Evolutionary conservation across 2,888 invertebrate species (phyloP).

Genomic region (Eumacrocentrus americanus): DNA sequence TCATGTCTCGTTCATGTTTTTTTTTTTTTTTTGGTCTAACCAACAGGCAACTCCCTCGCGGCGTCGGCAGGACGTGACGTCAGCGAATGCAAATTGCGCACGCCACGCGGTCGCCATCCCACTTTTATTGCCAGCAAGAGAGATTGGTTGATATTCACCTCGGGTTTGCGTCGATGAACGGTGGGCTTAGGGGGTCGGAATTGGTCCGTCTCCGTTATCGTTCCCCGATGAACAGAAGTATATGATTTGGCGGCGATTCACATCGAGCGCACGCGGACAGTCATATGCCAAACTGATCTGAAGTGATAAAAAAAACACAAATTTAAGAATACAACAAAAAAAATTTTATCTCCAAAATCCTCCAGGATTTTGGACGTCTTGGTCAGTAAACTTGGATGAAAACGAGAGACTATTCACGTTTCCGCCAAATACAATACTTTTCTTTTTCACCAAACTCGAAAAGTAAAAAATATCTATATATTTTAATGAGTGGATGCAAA

Average conservation of each 20-base stretch:
- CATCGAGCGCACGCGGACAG: no score
- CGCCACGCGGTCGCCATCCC: conserved; percentile 35
- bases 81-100: conserved; percentile 51
- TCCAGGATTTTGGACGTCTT: no score
- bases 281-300: no score
- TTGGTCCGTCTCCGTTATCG: conserved; percentile 18
- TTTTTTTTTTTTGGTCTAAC: conserved; percentile 17
- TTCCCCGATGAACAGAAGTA: conserved; percentile 2
- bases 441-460: no score
- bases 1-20: conserved; percentile 8
- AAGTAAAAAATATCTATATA: no score
- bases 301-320: no score
- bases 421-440: no score
- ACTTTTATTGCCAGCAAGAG: conserved; percentile 42
- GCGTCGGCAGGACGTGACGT: conserved; percentile 45
- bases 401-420: no score
- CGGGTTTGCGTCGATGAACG: conserved; percentile 31
- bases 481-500: no score
- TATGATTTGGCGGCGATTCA: not conserved
- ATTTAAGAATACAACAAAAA: no score
- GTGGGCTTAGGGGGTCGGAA: conserved; percentile 18
- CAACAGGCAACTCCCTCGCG: conserved; percentile 28
- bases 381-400: no score
- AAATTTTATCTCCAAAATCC: no score
- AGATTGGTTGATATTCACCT: conserved; percentile 48